Evolutionary conservation across 2,797 vertebrate species (phyloP), one percentile per base, ranked within the genome.

Genomic region (Pseudotriccus pelzelni): DNA sequence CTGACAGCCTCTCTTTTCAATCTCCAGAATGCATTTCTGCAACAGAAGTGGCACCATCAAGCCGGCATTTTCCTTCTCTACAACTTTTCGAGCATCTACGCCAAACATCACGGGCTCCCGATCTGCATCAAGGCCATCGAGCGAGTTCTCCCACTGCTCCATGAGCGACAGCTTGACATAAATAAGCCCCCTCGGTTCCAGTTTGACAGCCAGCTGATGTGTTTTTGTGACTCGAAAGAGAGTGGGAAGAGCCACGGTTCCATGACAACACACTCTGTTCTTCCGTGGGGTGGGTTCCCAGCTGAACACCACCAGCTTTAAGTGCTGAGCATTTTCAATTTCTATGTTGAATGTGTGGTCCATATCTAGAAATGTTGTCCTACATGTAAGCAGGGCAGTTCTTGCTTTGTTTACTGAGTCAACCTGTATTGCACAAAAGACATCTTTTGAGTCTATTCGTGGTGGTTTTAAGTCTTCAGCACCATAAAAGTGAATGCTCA

Each of bases 271-370:
- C 52, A 99, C 99, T 3, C 99, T 97, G 91, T 99, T 99, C 92
- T 98, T 98, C 62, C 98, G 97, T 0, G 99, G 98, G 18, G 98
- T 99, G 41, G 99, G 98, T 68, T 99, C 99, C 99, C 99, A 99
- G 91, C 99, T 99, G 96, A 99, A 99, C 84, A 99, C 99, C 62
- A 99, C 99, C 74, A 99, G 97, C 96, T 99, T 99, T 95, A 99
- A 98, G 95, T 99, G 99, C 97, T 99, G 99, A 11, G 99, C 99
- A 0, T 99, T 99, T 97, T 99, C 99, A 44, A 99, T 98, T 93
- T 99, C 99, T 56, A 99, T 99, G 97, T 99, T 99, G 96, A 99
- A 99, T 1, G 99, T 99, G 97, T 99, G 99, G 97, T 99, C 99
- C 99, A 99, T 99, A 91, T 99, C 99, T 62, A 99, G 97, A 97